phyloP scores from a whole-genome alignment of 1,140 invertebrate species.

The Drosophila melanica region DNA sequence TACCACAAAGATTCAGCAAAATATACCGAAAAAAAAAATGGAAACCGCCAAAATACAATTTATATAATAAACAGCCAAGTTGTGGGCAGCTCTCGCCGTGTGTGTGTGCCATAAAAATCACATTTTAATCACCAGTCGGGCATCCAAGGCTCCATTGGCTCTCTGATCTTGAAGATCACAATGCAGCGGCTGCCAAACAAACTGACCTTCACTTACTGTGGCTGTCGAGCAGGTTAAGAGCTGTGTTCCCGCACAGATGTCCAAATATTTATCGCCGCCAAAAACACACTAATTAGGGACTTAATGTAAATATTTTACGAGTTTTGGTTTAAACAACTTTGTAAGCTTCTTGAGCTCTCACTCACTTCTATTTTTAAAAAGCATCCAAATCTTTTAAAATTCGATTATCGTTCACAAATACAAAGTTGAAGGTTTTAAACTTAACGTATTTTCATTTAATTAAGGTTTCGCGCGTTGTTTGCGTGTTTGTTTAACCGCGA shows the following conservation, averaged over 20 bases:
- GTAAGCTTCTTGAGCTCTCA: not conserved
- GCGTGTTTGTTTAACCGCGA: constrained; percentile 26
- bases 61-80: constrained; percentile 8
- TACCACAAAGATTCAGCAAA: constrained; percentile 28
- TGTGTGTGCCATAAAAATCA: constrained; percentile 59
- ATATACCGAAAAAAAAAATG: too few relatives aligned
- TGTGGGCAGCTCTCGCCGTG: constrained; percentile 50
- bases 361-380: constrained; percentile 4
- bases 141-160: constrained; percentile 27
- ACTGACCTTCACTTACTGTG: constrained; percentile 25
- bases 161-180: constrained; percentile 19
- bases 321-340: not conserved
- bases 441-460: constrained; percentile 33
- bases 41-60: constrained; percentile 9
- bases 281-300: not conserved
- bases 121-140: constrained; percentile 45
- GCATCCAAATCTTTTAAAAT: not conserved
- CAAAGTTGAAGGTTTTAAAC: constrained; percentile 21
- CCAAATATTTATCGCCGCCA: constrained; percentile 9
- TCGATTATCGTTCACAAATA: constrained; percentile 6
- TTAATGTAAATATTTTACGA: constrained; percentile 23
- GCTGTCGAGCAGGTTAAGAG: not conserved
- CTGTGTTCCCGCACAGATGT: constrained; percentile 10
- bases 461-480: constrained; percentile 15
- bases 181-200: constrained; percentile 31